Percentiles rank a stretch among this genome's conserved stretches.
Evolutionary conservation across 2,888 invertebrate species (phyloP).

Genomic region (Calliopum simillimum): DNA sequence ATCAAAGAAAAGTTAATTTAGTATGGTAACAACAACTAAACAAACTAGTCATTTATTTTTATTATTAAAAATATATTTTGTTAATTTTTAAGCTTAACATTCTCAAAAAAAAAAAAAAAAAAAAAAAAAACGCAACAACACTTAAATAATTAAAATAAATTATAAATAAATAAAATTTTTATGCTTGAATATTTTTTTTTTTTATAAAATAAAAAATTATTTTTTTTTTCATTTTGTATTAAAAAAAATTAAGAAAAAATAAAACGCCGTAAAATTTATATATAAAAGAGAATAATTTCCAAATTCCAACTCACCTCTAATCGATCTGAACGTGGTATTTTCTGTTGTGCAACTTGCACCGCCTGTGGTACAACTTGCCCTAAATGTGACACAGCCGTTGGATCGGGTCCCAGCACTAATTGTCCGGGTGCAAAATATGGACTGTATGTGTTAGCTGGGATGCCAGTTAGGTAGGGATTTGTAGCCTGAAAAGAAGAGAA

Average conservation of each 20-base stretch:
- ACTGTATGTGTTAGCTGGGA: constrained; percentile 91
- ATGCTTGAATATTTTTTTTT: constrained; percentile 20
- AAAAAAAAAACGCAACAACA: constrained; percentile 32
- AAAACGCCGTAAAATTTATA: constrained; percentile 1
- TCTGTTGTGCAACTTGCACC: constrained; percentile 90
- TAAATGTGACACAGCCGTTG: constrained; percentile 81
- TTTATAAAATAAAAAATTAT: constrained; percentile 24
- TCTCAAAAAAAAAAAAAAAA: constrained; percentile 39
- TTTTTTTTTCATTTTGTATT: constrained; percentile 3
- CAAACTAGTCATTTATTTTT: background rate
- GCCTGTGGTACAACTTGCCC: constrained; percentile 84
- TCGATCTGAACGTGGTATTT: constrained; percentile 94
- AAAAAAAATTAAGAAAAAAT: constrained; percentile 1
- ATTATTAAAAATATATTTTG: background rate
- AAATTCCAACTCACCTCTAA: constrained; percentile 84
- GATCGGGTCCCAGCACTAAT: constrained; percentile 91
- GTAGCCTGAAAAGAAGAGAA: constrained; percentile 74
- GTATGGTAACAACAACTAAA: constrained; percentile 28
- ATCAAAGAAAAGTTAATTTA: background rate
- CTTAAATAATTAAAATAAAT: constrained; percentile 34
- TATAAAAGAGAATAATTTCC: constrained; percentile 26
- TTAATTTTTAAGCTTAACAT: constrained; percentile 43
- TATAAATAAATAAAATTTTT: constrained; percentile 24
- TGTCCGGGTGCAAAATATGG: constrained; percentile 90
- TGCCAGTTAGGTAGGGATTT: constrained; percentile 91